Evolutionary conservation across 2,888 invertebrate genomes (phyloP).

Genomic region (Boloria selene): DNA sequence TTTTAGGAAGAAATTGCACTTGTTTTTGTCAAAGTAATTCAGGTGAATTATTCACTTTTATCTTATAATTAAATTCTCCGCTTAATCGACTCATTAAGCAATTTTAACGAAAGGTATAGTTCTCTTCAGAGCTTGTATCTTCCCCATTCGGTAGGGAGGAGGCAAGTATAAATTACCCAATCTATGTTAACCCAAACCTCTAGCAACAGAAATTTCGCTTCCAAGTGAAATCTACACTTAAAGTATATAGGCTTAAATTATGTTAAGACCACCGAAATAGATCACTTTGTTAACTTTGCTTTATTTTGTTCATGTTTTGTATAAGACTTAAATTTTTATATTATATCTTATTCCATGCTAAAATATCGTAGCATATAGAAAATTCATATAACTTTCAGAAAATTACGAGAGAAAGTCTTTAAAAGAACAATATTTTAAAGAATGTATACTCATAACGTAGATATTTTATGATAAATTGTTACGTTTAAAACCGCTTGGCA

Average conservation of each 20-base stretch:
- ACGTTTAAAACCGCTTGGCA: slow-evolving; percentile 46
- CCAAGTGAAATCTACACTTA: slow-evolving; percentile 63
- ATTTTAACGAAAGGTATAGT: slow-evolving; percentile 73
- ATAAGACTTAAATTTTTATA: background rate
- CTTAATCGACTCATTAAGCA: slow-evolving; percentile 76
- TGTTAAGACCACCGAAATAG: slow-evolving; percentile 58
- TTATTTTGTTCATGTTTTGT: background rate
- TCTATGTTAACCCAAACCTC: slow-evolving; percentile 77
- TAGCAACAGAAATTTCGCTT: slow-evolving; percentile 74
- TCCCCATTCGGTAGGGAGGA: slow-evolving; percentile 54
- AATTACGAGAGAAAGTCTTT: slow-evolving; percentile 1
- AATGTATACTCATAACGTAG: slow-evolving; percentile 33
- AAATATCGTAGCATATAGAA: background rate
- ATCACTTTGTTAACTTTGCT: slow-evolving; percentile 51
- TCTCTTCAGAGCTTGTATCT: slow-evolving; percentile 65
- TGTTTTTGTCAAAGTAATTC: slow-evolving; percentile 1
- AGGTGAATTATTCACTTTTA: slow-evolving; percentile 52
- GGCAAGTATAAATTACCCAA: slow-evolving; percentile 81
- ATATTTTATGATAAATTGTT: slow-evolving; percentile 46
- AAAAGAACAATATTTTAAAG: slow-evolving; percentile 22
- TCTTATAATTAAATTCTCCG: slow-evolving; percentile 64
- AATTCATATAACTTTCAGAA: background rate
- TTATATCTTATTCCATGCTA: background rate
- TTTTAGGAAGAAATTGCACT: slow-evolving; percentile 13
- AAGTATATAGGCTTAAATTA: slow-evolving; percentile 73